Percentiles rank a stretch among this genome's conserved stretches.
Evolutionary conservation across 2,888 invertebrate genomes (phyloP).

Genomic region (Labia minor): DNA sequence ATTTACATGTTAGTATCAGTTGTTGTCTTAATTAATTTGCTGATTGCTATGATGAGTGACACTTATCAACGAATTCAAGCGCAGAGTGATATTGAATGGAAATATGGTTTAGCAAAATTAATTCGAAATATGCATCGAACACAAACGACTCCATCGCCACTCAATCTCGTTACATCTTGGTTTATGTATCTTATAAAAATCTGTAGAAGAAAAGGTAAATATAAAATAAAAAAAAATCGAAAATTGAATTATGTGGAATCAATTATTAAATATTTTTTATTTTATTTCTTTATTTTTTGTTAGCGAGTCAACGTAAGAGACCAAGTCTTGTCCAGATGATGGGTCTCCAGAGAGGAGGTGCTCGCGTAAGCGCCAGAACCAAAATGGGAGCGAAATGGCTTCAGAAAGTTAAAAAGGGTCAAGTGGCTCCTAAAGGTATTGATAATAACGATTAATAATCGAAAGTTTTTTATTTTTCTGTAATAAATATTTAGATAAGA

Average conservation of each 20-base stretch:
- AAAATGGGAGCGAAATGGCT: conserved; percentile 84
- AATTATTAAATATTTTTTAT: conserved; percentile 17
- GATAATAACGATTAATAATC: too few species aligned
- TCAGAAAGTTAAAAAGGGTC: conserved; percentile 75
- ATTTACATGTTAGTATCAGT: conserved; percentile 96
- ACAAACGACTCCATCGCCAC: conserved; percentile 92
- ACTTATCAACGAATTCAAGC: conserved; percentile 99
- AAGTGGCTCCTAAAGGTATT: conserved; percentile 55
- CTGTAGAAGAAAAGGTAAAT: conserved; percentile 48
- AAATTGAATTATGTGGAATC: background rate
- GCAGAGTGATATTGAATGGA: conserved; percentile 99
- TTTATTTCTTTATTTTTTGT: conserved; percentile 19
- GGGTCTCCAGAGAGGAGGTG: conserved; percentile 52
- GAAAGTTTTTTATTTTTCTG: too few species aligned
- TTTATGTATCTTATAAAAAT: conserved; percentile 70
- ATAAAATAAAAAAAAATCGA: background rate
- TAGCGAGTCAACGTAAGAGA: conserved; percentile 48
- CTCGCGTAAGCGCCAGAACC: conserved; percentile 64
- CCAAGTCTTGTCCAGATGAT: conserved; percentile 77
- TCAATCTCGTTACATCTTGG: conserved; percentile 94
- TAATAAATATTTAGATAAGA: too few species aligned
- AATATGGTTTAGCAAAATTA: conserved; percentile 95
- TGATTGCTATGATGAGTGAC: conserved; percentile 99
- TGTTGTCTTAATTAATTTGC: conserved; percentile 94
- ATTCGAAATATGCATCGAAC: conserved; percentile 98